These are phyloP conservation scores for Spinus olivaceus DNA, from an alignment of 2,797 vertebrate species.

Conservation along the genomic window DNA sequence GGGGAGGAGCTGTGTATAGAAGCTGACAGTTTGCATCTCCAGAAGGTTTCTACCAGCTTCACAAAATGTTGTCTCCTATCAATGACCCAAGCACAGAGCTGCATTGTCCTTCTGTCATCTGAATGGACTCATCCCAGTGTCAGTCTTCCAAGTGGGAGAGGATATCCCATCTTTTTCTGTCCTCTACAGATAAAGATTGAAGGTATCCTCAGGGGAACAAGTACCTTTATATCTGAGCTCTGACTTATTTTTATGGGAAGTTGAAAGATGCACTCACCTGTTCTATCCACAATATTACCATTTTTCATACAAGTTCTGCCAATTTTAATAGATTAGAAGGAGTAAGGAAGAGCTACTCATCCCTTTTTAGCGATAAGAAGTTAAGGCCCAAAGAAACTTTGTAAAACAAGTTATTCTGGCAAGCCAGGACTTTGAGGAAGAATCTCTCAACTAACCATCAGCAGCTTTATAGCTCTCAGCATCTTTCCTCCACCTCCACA, in stretches of 20 bases:
- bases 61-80: neutral
- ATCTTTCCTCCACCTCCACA: neutral
- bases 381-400: neutral
- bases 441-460: neutral
- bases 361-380: neutral
- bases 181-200: neutral
- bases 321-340: neutral
- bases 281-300: neutral
- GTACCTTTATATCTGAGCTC: neutral
- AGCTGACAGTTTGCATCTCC: neutral
- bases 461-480: neutral
- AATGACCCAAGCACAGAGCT: neutral
- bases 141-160: neutral
- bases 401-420: neutral
- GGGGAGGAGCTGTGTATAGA: neutral
- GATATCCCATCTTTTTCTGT: neutral
- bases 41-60: neutral
- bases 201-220: neutral
- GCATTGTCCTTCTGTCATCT: accelerated
- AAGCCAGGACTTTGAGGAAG: neutral
- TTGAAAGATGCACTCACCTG: neutral
- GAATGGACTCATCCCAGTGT: neutral
- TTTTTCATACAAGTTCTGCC: neutral
- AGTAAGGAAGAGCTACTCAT: neutral
- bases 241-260: neutral